Evolutionary conservation across 2,113 vertebrate species (phyloP).

Genomic region (Ageneiosus marmoratus): DNA sequence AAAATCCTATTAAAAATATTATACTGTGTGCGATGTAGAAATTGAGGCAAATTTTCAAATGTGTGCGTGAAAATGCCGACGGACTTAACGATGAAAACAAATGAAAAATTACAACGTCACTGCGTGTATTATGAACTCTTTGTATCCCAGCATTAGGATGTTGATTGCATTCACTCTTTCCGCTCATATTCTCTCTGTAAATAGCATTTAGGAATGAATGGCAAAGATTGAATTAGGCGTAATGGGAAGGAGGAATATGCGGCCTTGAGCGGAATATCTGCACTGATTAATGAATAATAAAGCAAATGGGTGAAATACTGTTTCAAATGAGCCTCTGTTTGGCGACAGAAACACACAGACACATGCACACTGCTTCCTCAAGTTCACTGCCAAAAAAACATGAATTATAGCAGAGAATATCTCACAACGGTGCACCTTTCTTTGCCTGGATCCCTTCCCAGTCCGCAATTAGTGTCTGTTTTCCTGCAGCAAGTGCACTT

Average conservation of each 20-base stretch:
- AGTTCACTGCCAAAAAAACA: conserved; percentile 32
- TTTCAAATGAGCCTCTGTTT: conserved; percentile 1
- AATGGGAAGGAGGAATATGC: conserved; percentile 30
- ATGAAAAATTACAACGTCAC: neutral
- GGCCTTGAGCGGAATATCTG: conserved; percentile 40
- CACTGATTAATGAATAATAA: conserved; percentile 51
- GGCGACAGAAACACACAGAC: neutral
- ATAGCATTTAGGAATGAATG: conserved; percentile 36
- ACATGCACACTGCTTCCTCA: conserved; percentile 33
- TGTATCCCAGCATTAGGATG: conserved; percentile 21
- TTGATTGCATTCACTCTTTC: conserved; percentile 28
- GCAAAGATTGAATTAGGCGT: conserved; percentile 42
- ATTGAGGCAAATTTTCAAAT: neutral
- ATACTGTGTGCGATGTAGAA: neutral
- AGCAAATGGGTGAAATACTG: conserved; percentile 34
- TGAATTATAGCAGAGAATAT: conserved; percentile 54
- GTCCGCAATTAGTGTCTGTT: conserved; percentile 53
- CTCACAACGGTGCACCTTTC: conserved; percentile 53
- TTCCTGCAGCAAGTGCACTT: conserved; percentile 53
- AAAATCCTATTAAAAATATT: neutral
- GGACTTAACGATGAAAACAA: neutral
- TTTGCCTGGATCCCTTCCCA: conserved; percentile 44
- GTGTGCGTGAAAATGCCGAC: neutral
- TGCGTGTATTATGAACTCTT: conserved; percentile 20
- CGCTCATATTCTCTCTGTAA: conserved; percentile 16